These are phyloP conservation scores for Brachionus paranguensis DNA, from an alignment of 1,140 invertebrate genomes.

Conservation along the genomic window DNA sequence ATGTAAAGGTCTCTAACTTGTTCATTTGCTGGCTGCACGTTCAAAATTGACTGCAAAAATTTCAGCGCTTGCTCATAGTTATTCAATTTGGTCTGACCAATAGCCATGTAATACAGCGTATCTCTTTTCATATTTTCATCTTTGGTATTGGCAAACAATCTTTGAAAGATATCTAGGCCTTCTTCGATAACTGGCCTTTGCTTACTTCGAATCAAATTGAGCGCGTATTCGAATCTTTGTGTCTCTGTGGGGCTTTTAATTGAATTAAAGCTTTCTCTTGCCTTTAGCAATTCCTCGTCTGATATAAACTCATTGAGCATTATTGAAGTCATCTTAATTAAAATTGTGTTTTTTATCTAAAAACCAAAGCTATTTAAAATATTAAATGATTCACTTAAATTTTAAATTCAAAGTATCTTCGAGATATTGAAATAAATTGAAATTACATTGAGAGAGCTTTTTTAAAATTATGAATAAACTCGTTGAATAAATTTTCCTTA, in stretches of 20 bases:
- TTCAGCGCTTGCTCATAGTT: constrained; percentile 32
- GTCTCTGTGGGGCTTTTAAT: background rate
- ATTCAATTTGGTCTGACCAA: constrained; percentile 30
- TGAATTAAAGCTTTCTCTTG: background rate
- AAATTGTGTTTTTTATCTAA: background rate
- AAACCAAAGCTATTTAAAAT: background rate
- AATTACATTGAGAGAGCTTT: background rate
- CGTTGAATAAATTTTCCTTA: background rate
- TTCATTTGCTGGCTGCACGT: constrained; percentile 27
- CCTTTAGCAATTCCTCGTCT: constrained; percentile 6
- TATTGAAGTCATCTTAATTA: constrained; percentile 9
- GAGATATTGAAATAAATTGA: background rate
- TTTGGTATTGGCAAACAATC: constrained; percentile 1
- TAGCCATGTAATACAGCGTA: constrained; percentile 34
- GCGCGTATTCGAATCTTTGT: constrained; percentile 30
- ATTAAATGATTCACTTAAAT: background rate
- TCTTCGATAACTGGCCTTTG: background rate
- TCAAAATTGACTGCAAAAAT: constrained; percentile 27
- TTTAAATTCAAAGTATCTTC: background rate
- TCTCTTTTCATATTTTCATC: constrained; percentile 38
- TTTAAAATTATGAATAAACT: background rate
- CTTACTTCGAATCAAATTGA: constrained; percentile 31
- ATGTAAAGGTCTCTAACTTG: constrained; percentile 12
- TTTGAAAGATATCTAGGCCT: constrained; percentile 9
- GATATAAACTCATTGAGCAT: constrained; percentile 28